Percentiles rank a stretch among this genome's conserved stretches.
phyloP scores from a whole-genome alignment of 2,797 vertebrate species.

The Morelia viridis region DNA sequence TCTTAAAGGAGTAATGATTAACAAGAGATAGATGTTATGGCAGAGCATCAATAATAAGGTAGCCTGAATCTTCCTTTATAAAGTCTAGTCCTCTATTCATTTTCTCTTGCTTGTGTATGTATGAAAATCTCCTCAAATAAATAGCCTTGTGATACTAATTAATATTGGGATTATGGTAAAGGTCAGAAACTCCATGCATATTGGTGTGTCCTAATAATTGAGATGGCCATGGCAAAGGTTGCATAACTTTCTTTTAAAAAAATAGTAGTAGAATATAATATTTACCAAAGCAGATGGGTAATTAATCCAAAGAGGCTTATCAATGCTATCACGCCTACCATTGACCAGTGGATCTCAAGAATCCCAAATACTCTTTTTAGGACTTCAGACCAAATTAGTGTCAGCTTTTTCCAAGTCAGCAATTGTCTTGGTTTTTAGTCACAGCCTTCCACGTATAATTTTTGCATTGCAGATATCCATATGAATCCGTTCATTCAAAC shows the following conservation, averaged over 20 bases:
- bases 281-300: not conserved
- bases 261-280: not conserved
- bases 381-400: not conserved
- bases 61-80: not conserved
- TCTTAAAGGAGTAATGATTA: conserved; percentile 48
- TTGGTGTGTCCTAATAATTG: not conserved
- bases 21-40: conserved; percentile 50
- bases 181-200: not conserved
- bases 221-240: not conserved
- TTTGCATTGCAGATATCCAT: not conserved
- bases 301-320: not conserved
- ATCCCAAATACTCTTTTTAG: not conserved
- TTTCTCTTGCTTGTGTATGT: not conserved
- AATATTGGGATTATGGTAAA: not conserved
- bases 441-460: not conserved
- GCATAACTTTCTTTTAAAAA: not conserved
- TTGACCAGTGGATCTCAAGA: not conserved
- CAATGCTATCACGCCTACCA: not conserved
- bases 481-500: not conserved
- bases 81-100: not conserved
- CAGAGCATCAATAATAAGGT: conserved; percentile 36
- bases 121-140: not conserved
- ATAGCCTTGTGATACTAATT: not conserved
- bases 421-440: not conserved
- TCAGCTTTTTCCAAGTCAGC: not conserved